Percentiles rank a stretch among this genome's conserved stretches.
phyloP scores from a whole-genome alignment of 2,797 vertebrate species.

The Podarcis lilfordi region DNA sequence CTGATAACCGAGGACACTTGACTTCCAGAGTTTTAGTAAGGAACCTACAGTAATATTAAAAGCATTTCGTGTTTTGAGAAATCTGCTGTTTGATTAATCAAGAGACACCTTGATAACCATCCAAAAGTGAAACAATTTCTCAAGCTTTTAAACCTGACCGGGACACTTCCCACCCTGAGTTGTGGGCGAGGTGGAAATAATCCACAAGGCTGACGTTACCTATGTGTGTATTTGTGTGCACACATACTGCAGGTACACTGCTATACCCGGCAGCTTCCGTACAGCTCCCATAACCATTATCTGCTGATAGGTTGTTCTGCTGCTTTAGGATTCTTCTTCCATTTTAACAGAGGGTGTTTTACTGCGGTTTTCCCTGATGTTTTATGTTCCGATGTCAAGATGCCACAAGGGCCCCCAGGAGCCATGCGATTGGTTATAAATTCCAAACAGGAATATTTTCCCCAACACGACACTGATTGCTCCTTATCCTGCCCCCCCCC shows the following conservation, averaged over 20 bases:
- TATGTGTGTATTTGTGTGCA: neutral
- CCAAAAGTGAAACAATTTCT: neutral
- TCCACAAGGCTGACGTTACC: neutral
- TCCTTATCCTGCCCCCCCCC: neutral
- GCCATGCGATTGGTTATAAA: neutral
- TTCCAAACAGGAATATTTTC: slow-evolving; percentile 24
- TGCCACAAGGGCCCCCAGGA: neutral
- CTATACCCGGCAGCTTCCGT: neutral
- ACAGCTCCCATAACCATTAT: neutral
- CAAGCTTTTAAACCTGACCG: neutral
- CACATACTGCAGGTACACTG: neutral
- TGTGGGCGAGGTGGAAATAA: neutral
- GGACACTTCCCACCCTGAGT: neutral
- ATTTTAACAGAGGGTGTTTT: slow-evolving; percentile 11
- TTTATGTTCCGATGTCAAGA: neutral
- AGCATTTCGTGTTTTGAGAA: neutral
- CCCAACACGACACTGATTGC: slow-evolving; percentile 21
- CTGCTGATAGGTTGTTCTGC: neutral
- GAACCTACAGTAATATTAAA: neutral
- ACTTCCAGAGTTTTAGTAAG: neutral
- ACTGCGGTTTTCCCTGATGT: neutral
- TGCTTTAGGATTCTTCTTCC: neutral
- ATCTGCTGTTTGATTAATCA: neutral
- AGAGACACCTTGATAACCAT: neutral
- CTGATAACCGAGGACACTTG: slow-evolving; percentile 32